Evolutionary conservation across 2,888 invertebrate species (phyloP), one percentile per base, ranked within the genome.

Genomic region (Gonocerus acuteangulatus): DNA sequence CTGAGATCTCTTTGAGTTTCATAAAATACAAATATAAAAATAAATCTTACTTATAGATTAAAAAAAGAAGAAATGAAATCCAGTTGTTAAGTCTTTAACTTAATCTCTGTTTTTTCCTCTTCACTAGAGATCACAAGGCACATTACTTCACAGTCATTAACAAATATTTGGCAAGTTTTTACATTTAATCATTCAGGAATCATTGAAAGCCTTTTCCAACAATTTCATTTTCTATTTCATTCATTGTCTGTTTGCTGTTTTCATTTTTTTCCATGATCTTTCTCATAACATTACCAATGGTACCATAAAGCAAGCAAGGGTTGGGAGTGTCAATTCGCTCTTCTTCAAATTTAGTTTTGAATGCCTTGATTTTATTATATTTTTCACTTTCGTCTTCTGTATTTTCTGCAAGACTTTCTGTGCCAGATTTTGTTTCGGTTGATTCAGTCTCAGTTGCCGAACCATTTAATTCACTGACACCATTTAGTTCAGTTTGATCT

Each of bases 311-410:
- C 4, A 66, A 56, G 61, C 65, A 68, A 4, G 69, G 69, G 62
- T 68, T 67, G n/a, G 69, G 69, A 49, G 65, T 60, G 58, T 60
- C 64, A n/a, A 69, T 58, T n/a, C 66, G 52, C 18, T 61, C 60
- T 11, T 56, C 52, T 65, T 68, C 66, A 66, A 69, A 69, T 34
- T 66, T 62, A 15, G 54, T 19, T 62, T 62, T 60, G 11, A 63
- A 27, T 19, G 52, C 52, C 57, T 62, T 62, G 9, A 68, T 44
- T 48, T 62, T 61, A 39, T 60, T 62, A 23, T 65, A 52, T 39
- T 61, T 48, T 39, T 64, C 62, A 7, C 48, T 49, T 11, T 63
- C 61, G 6, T 34, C 58, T 16, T 54, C 61, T 51, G 57, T 54
- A 19, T 49, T 49, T 15, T 36, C 52, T 18, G 16, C 44, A 36